Conservation (phyloP, 2,113 vertebrate genomes). For the Passer domesticus region DNA sequence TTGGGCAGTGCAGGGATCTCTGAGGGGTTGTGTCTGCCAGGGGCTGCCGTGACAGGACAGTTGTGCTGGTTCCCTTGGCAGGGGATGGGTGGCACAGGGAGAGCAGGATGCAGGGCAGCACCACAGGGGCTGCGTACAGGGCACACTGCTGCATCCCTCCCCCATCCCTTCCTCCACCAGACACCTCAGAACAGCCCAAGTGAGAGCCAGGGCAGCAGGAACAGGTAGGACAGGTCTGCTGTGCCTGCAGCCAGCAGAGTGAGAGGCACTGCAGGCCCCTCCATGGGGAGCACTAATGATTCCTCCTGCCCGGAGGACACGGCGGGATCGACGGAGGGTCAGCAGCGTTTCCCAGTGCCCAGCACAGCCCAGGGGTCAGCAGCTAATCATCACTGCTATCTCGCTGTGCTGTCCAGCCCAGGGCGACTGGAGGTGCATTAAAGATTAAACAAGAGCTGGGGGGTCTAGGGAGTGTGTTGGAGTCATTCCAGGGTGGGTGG, state of each 20-base stretch:
- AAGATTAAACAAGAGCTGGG: constrained; percentile 70
- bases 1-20: not conserved
- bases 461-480: constrained; percentile 22
- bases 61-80: not conserved
- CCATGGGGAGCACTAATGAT: not conserved
- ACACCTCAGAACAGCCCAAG: not conserved
- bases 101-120: not conserved
- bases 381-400: constrained; percentile 62
- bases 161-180: not conserved
- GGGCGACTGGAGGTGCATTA: constrained; percentile 63
- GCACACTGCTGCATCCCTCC: not conserved
- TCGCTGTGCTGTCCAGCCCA: constrained; percentile 45
- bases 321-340: constrained; percentile 23
- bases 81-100: too few species aligned
- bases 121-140: fast-evolving
- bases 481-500: constrained; percentile 57
- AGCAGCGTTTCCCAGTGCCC: constrained; percentile 40
- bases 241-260: not conserved
- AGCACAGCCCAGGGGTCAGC: constrained; percentile 42
- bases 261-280: constrained; percentile 8
- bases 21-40: not conserved
- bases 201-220: not conserved
- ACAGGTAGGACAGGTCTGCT: constrained; percentile 41
- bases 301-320: constrained; percentile 32
- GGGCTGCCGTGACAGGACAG: not conserved